Evolutionary conservation across 1,140 invertebrate species (phyloP).

Genomic region (Caenorhabditis brenneri): DNA sequence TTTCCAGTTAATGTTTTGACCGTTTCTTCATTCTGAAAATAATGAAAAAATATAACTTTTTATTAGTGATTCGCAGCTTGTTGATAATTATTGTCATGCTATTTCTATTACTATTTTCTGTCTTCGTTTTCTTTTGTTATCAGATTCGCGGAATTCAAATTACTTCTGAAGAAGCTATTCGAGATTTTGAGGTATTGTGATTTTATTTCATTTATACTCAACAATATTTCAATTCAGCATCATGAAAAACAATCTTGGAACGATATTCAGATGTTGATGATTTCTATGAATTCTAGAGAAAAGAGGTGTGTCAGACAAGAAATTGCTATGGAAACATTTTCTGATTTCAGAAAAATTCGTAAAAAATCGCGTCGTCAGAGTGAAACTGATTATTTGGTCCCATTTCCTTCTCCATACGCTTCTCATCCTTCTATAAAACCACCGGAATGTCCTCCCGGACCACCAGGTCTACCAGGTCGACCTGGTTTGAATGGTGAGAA

Average conservation of each 20-base stretch:
- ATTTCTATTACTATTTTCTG: background rate
- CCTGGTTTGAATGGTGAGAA: background rate
- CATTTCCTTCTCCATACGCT: background rate
- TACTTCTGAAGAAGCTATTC: background rate
- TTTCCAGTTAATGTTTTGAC: background rate
- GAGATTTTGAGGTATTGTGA: background rate
- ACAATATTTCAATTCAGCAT: background rate
- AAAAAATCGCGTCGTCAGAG: conserved; percentile 1
- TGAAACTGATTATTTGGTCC: background rate
- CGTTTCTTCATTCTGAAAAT: background rate
- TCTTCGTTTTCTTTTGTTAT: background rate
- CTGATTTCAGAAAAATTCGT: background rate
- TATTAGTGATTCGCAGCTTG: background rate
- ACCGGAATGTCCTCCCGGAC: background rate
- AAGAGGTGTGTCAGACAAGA: background rate
- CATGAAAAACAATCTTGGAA: background rate
- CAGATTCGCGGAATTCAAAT: background rate
- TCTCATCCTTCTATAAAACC: background rate
- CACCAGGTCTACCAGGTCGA: background rate
- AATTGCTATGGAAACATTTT: background rate
- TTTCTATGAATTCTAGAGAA: background rate
- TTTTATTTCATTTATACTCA: background rate
- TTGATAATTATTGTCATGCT: background rate
- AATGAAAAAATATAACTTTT: background rate
- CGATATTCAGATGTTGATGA: background rate